Evolutionary conservation across 2,888 invertebrate genomes (phyloP).

Genomic region (Lepetodrilus schrolli): DNA sequence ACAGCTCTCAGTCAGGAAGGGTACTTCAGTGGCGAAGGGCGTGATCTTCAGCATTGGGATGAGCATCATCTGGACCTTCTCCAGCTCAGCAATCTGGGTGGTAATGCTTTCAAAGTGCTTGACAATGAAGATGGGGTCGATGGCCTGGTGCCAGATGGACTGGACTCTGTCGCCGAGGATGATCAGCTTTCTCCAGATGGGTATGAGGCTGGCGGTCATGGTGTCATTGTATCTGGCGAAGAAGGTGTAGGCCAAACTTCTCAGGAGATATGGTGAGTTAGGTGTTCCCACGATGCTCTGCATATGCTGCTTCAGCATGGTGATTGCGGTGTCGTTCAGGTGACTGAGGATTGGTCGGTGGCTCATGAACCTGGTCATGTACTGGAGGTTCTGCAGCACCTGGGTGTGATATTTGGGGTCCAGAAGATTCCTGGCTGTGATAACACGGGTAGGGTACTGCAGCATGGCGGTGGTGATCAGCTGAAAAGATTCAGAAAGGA

Average conservation of each 20-base stretch:
- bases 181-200: neutral
- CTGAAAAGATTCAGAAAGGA: too few species aligned
- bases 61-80: neutral
- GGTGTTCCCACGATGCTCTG: neutral
- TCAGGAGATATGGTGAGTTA: neutral
- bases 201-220: neutral
- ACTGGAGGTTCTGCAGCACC: slow-evolving; percentile 43
- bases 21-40: neutral
- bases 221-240: neutral
- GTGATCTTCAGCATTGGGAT: neutral
- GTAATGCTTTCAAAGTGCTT: neutral
- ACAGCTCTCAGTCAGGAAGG: neutral
- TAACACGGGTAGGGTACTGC: slow-evolving; percentile 36
- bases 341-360: neutral
- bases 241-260: neutral
- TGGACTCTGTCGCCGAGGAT: neutral
- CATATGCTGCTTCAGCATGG: neutral
- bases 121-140: slow-evolving; percentile 11
- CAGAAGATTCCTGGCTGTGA: slow-evolving; percentile 46
- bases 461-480: slow-evolving; percentile 44
- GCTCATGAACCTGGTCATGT: slow-evolving; percentile 12
- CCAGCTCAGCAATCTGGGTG: neutral
- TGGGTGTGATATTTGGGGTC: slow-evolving; percentile 43
- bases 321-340: slow-evolving; percentile 12
- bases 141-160: neutral